These are phyloP conservation scores for Acleris sparsana DNA, from an alignment of 2,888 invertebrate genomes.

Conservation along the genomic window DNA sequence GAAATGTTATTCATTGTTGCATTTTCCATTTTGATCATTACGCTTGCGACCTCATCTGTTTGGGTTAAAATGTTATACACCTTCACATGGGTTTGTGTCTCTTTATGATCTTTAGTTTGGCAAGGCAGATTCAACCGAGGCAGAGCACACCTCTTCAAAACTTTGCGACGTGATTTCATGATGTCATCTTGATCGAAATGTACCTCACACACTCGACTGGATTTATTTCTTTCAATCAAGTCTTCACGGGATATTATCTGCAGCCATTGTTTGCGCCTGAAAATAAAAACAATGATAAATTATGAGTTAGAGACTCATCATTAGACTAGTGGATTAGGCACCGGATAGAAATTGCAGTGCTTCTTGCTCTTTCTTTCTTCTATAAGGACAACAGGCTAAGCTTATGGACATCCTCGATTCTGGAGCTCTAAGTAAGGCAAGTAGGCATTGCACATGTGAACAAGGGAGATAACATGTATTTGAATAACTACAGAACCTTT, in stretches of 20 bases:
- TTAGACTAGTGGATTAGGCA: too few species aligned
- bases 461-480: too few species aligned
- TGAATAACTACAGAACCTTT: too few species aligned
- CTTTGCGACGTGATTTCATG: not conserved
- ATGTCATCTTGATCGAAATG: not conserved
- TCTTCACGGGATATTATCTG: not conserved
- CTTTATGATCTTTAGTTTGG: not conserved
- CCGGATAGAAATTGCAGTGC: too few species aligned
- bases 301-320: too few species aligned
- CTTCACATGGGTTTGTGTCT: not conserved
- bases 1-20: too few species aligned
- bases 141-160: not conserved
- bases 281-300: not conserved
- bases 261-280: not conserved
- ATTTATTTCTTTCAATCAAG: not conserved
- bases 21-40: too few species aligned
- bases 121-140: not conserved
- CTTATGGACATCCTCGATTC: too few species aligned
- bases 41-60: not conserved
- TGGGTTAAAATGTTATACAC: not conserved
- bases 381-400: too few species aligned
- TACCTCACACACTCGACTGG: constrained; percentile 3
- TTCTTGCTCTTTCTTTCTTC: too few species aligned
- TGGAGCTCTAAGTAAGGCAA: too few species aligned
- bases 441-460: too few species aligned